These are phyloP conservation scores for Tinea trinotella DNA, from an alignment of 2,888 invertebrate genomes.

Conservation along the genomic window DNA sequence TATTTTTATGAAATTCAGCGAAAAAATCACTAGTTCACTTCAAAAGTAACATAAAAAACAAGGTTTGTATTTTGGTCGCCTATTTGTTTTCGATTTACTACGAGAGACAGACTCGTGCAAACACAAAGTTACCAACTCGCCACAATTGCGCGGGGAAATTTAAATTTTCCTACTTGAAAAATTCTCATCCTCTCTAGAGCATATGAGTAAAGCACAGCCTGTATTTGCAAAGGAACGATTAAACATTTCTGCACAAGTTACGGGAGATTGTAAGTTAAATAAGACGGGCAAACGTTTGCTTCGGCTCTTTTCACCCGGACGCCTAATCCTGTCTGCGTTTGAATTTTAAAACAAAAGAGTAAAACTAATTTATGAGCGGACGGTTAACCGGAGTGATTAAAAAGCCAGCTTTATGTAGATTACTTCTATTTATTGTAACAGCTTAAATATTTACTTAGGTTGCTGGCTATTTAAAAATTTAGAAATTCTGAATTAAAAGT, in stretches of 20 bases:
- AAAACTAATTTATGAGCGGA: slow-evolving; percentile 18
- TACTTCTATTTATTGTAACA: slow-evolving; percentile 18
- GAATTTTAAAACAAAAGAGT: slow-evolving; percentile 19
- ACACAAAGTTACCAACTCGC: not conserved
- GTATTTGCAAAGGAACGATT: slow-evolving; percentile 20
- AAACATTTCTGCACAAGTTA: slow-evolving; percentile 18
- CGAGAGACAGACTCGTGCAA: not conserved
- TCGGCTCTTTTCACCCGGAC: not conserved
- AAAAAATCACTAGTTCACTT: too few species aligned
- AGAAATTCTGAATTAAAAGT: not conserved
- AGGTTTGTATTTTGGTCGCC: not conserved
- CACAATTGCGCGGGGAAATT: slow-evolving; percentile 4
- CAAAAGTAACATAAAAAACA: too few species aligned
- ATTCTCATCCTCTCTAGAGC: slow-evolving; percentile 7
- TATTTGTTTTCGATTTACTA: not conserved
- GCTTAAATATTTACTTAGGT: slow-evolving; percentile 12
- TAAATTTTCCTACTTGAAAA: slow-evolving; percentile 17
- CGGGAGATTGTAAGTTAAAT: slow-evolving; percentile 18
- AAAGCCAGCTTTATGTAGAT: slow-evolving; percentile 17
- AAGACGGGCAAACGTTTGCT: slow-evolving; percentile 13
- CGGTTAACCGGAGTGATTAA: slow-evolving; percentile 17
- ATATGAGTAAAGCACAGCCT: slow-evolving; percentile 12
- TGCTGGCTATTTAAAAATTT: not conserved
- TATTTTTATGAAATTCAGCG: too few species aligned
- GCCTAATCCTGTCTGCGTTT: slow-evolving; percentile 11